Evolutionary conservation across 2,797 vertebrate genomes (phyloP), one percentile per base, ranked within the genome.

Genomic region (Parotocinclus haroldoi): DNA sequence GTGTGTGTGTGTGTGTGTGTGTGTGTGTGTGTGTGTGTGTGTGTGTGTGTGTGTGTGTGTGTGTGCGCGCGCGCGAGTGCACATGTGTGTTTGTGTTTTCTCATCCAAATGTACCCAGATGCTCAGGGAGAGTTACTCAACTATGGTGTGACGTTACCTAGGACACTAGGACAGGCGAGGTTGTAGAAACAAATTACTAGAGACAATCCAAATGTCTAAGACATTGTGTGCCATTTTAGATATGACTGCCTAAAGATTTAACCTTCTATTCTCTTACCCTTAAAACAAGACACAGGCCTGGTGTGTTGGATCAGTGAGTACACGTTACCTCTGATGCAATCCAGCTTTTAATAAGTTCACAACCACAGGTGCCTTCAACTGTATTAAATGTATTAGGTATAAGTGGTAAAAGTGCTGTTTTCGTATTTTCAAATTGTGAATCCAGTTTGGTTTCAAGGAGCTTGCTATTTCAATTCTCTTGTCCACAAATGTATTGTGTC

Each of bases 401-500:
- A 17, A 27, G 17, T 27, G 61, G 39, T 17, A n/a, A 14, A 11
- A 9, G 2, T 57, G 53, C 45, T 19, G 54, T 56, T 56, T 66
- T 36, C 18, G 54, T 36, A 49, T 49, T 50, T 39, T 50, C 50
- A 6, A 6, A 19, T 36, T n/a, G n/a, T n/a, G n/a, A n/a, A n/a
- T n/a, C n/a, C n/a, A n/a, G n/a, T 48, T 14, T 66, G 44, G 36
- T 36, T 57, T 57, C 45, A 64, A 53, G 40, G 19, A 45, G 50
- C 17, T 42, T 8, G 9, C 63, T 18, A 69, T 61, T 36, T 65
- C 13, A 50, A 63, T 58, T 61, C 64, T 51, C 60, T 13, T 48
- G 56, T 66, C 56, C 40, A 39, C 58, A 40, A 44, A 39, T 38
- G 59, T 75, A 88, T 90, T 91, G 89, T 91, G 86, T 87, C 79